These are phyloP conservation scores for Neodon shergylaensis DNA, from an alignment of 2,113 vertebrate genomes.

Conservation along the genomic window DNA sequence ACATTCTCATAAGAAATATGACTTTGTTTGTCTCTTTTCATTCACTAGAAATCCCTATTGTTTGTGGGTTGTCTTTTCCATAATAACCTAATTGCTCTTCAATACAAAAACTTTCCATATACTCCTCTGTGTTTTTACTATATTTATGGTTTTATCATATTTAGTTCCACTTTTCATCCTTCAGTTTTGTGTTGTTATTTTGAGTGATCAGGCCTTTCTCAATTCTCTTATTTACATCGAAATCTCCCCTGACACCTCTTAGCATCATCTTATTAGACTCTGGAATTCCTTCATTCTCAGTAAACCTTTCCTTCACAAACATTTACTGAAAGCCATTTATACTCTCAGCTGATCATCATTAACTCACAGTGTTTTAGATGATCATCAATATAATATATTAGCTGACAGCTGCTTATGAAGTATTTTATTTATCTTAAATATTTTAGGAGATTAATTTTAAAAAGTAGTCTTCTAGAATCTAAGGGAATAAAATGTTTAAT, in stretches of 20 bases:
- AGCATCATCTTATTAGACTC: background rate
- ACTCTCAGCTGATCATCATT: background rate
- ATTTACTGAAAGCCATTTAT: background rate
- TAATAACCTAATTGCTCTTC: background rate
- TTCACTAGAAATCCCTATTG: background rate
- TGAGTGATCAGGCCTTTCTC: background rate
- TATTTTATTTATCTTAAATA: slow-evolving; percentile 5
- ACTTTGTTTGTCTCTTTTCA: background rate
- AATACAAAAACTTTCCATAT: background rate
- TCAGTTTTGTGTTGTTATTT: background rate
- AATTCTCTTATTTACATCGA: background rate
- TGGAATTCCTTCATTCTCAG: background rate
- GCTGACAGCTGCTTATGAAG: background rate
- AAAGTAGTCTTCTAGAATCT: background rate
- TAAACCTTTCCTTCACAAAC: background rate
- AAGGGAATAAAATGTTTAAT: background rate
- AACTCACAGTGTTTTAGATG: background rate
- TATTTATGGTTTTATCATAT: background rate
- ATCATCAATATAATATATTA: background rate
- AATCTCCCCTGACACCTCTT: background rate
- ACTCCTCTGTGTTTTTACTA: background rate
- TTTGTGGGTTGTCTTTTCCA: background rate
- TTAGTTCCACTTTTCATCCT: background rate
- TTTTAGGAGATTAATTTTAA: slow-evolving; percentile 19
- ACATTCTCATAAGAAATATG: background rate